Conservation (phyloP, 2,113 vertebrate genomes). For the Platysternon megacephalum region DNA sequence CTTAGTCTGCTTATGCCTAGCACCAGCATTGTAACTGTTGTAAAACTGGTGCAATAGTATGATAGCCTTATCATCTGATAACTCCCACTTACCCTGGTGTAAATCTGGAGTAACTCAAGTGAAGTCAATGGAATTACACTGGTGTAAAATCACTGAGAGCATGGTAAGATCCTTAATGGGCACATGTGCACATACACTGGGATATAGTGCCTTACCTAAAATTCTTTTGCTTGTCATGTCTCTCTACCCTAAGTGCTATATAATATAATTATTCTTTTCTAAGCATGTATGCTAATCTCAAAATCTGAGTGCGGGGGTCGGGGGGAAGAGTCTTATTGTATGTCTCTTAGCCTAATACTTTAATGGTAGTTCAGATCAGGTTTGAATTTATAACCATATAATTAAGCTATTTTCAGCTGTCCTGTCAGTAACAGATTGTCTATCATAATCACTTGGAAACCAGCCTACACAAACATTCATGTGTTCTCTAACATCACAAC, state of each 20-base stretch:
- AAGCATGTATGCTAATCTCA: neutral
- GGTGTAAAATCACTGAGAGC: neutral
- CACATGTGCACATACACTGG: neutral
- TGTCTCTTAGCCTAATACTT: neutral
- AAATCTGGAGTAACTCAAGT: neutral
- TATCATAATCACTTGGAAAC: conserved; percentile 33
- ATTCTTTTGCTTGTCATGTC: neutral
- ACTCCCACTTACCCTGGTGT: neutral
- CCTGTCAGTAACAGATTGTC: conserved; percentile 18
- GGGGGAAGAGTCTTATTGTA: neutral
- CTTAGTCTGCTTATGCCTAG: too few relatives aligned
- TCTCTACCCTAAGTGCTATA: neutral
- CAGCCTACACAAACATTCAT: conserved; percentile 11
- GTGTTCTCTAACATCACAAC: conserved; percentile 23
- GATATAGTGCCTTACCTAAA: neutral
- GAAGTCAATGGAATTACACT: neutral
- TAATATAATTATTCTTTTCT: neutral
- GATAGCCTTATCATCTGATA: neutral
- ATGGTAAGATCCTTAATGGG: neutral
- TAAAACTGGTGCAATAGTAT: neutral
- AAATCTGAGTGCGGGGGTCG: neutral
- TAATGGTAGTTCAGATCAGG: neutral
- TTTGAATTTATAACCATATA: conserved; percentile 26
- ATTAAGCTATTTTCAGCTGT: conserved; percentile 41
- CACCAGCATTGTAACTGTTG: neutral